Evolutionary conservation across 2,888 invertebrate species (phyloP).

Genomic region (Danaus chrysippus): DNA sequence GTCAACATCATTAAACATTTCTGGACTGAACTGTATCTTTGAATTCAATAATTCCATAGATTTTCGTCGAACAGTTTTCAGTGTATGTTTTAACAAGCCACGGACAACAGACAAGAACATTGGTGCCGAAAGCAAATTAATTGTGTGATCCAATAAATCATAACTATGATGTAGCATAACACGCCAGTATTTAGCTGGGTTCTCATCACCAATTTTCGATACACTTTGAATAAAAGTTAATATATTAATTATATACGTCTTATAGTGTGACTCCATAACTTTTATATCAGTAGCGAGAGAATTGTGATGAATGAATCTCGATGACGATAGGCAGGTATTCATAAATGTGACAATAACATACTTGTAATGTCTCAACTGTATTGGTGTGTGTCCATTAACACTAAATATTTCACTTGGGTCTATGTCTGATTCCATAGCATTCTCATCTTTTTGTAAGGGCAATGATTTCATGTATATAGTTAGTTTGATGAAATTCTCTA

Average conservation of each 20-base stretch:
- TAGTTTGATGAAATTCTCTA: constrained; percentile 83
- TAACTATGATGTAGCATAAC: constrained; percentile 88
- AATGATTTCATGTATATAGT: constrained; percentile 82
- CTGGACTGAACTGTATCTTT: constrained; percentile 85
- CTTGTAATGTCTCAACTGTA: constrained; percentile 91
- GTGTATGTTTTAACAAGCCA: constrained; percentile 84
- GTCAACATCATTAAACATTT: constrained; percentile 78
- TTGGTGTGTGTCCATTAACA: constrained; percentile 81
- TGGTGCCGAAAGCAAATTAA: constrained; percentile 86
- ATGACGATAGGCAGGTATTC: constrained; percentile 82
- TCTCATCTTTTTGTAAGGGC: constrained; percentile 81
- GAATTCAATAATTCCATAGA: constrained; percentile 91
- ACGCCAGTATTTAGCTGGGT: constrained; percentile 88
- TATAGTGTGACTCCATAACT: constrained; percentile 81
- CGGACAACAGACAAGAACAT: constrained; percentile 89
- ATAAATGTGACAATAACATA: constrained; percentile 88
- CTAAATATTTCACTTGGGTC: constrained; percentile 79
- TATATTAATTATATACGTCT: constrained; percentile 83
- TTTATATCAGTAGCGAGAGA: constrained; percentile 71
- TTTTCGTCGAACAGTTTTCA: constrained; percentile 86
- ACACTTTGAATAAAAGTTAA: constrained; percentile 83
- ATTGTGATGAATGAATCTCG: constrained; percentile 83
- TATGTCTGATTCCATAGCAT: constrained; percentile 59
- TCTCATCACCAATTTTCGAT: constrained; percentile 81
- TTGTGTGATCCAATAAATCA: constrained; percentile 89